Conservation (phyloP, 2,888 invertebrate species). For the Abscondita cerata region DNA sequence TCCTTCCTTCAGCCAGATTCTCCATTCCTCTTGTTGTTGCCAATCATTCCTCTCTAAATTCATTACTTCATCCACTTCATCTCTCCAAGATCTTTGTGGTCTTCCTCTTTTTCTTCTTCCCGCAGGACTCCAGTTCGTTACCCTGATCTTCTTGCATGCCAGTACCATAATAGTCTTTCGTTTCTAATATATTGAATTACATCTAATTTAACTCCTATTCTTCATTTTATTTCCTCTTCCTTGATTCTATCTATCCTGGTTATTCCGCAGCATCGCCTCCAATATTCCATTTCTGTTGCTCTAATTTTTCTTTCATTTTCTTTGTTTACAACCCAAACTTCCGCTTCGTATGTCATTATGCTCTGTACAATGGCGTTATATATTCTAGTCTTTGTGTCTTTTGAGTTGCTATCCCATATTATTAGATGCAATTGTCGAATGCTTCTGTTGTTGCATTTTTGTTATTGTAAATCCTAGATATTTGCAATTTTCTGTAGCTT, state of each 20-base stretch:
- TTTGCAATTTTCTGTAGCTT: not conserved
- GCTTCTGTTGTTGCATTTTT: not conserved
- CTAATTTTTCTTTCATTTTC: not conserved
- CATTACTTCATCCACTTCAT: slow-evolving; percentile 11
- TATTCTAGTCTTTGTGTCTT: not conserved
- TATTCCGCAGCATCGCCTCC: slow-evolving; percentile 1
- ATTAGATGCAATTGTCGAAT: not conserved
- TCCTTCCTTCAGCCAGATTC: not conserved
- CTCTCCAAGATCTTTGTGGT: slow-evolving; percentile 3
- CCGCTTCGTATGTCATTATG: not conserved
- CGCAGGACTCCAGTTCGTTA: slow-evolving; percentile 6
- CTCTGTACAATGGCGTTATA: not conserved
- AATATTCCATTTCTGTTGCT: not conserved
- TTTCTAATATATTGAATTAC: not conserved
- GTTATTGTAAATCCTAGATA: slow-evolving; percentile 1
- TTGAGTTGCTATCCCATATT: not conserved
- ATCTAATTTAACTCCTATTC: not conserved
- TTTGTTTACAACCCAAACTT: not conserved
- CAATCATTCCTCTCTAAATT: not conserved
- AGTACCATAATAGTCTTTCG: not conserved
- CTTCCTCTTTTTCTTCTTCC: slow-evolving; percentile 8
- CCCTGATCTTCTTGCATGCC: not conserved
- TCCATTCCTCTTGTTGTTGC: not conserved
- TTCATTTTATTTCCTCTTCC: not conserved
- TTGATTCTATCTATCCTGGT: slow-evolving; percentile 9